Conservation (phyloP, 2,113 vertebrate species). For the Poecilia latipinna region DNA sequence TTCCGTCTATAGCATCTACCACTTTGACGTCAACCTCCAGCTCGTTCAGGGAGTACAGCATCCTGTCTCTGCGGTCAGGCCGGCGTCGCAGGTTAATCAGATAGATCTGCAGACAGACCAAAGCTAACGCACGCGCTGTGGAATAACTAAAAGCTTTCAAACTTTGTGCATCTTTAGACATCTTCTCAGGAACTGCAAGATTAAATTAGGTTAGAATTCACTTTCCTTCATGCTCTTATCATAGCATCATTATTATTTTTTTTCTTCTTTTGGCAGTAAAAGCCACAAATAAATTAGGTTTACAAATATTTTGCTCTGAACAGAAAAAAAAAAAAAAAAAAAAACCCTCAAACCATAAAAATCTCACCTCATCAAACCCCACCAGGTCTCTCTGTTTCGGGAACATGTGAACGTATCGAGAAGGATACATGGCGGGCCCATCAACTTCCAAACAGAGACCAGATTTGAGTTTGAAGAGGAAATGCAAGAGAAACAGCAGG, state of each 20-base stretch:
- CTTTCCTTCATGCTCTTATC: background rate
- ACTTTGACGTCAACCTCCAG: conserved; percentile 87
- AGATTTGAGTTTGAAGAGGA: background rate
- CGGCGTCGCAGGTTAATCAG: conserved; percentile 92
- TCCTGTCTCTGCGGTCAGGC: conserved; percentile 85
- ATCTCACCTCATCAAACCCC: conserved; percentile 90
- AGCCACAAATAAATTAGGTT: background rate
- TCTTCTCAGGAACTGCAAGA: background rate
- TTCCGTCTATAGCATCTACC: conserved; percentile 91
- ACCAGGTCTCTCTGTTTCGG: conserved; percentile 88
- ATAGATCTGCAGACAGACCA: conserved; percentile 81
- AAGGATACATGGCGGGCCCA: conserved; percentile 87
- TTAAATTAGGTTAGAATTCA: background rate
- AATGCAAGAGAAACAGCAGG: background rate
- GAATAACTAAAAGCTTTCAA: too few relatives aligned
- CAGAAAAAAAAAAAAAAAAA: background rate
- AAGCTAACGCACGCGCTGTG: background rate
- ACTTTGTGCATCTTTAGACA: too few relatives aligned
- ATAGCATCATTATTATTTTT: background rate
- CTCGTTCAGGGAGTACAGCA: conserved; percentile 89
- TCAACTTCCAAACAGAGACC: conserved; percentile 81
- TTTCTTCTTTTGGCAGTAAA: background rate
- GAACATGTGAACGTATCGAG: conserved; percentile 82
- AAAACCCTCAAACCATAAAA: background rate
- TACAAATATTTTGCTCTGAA: background rate